These are phyloP conservation scores for Fragum fragum DNA, from an alignment of 2,888 invertebrate species.

Conservation along the genomic window DNA sequence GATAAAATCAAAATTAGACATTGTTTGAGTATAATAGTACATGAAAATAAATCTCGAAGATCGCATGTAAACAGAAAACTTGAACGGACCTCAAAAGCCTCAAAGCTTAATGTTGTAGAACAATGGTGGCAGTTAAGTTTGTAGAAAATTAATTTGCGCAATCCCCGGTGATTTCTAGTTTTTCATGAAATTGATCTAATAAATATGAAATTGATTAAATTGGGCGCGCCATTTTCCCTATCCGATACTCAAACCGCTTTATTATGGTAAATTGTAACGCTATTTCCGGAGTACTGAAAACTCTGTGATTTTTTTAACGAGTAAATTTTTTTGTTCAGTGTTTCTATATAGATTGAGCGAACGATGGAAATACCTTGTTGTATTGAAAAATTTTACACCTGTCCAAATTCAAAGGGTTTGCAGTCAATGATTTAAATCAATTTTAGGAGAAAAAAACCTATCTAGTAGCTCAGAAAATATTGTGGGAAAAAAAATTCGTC, in stretches of 20 bases:
- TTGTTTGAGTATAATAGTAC: background rate
- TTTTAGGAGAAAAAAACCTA: too few species aligned
- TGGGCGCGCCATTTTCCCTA: conserved; percentile 8
- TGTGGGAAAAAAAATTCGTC: too few species aligned
- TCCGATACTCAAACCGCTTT: conserved; percentile 9
- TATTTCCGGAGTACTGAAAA: background rate
- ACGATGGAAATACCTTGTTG: too few species aligned
- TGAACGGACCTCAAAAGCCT: background rate
- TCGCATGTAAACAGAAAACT: conserved; percentile 12
- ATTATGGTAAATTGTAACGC: conserved; percentile 17
- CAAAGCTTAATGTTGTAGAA: conserved; percentile 9
- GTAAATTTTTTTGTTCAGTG: too few species aligned
- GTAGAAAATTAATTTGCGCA: conserved; percentile 20
- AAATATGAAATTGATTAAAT: conserved; percentile 33
- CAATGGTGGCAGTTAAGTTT: conserved; percentile 12
- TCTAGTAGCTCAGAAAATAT: too few species aligned
- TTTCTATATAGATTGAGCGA: too few species aligned
- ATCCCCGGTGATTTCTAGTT: conserved; percentile 12
- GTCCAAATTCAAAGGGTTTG: too few species aligned
- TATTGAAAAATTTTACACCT: too few species aligned
- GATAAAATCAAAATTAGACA: background rate
- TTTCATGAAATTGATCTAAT: conserved; percentile 39
- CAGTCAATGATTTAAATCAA: too few species aligned
- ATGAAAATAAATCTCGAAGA: conserved; percentile 5
- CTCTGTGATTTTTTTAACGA: too few species aligned